These are phyloP conservation scores for Saguinus midas DNA, from an alignment of 2,113 vertebrate genomes.

Conservation along the genomic window DNA sequence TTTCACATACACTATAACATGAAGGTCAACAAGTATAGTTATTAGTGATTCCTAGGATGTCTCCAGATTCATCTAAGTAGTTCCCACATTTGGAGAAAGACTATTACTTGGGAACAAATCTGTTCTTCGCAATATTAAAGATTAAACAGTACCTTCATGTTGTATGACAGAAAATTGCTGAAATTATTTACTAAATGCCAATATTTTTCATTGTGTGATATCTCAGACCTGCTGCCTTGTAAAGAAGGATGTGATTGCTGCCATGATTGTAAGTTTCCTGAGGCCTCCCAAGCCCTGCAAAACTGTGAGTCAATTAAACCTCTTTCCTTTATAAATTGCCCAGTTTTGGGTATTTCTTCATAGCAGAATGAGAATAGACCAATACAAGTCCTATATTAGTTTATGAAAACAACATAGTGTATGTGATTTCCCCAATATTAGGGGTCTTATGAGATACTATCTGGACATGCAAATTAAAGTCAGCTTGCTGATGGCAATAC, in stretches of 20 bases:
- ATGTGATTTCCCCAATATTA: not conserved
- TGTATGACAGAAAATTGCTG: not conserved
- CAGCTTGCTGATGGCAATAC: not conserved
- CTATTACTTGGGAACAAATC: not conserved
- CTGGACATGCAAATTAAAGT: conserved; percentile 16
- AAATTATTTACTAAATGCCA: not conserved
- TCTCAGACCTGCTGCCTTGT: not conserved
- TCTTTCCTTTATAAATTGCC: too few species aligned
- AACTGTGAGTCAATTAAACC: too few species aligned
- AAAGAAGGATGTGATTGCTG: too few species aligned
- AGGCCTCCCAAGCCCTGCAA: too few species aligned
- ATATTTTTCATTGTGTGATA: not conserved
- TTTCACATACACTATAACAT: not conserved
- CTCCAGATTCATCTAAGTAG: not conserved
- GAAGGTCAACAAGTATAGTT: not conserved
- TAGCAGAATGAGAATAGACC: too few species aligned
- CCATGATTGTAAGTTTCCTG: too few species aligned
- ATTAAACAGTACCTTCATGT: not conserved
- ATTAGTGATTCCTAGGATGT: not conserved
- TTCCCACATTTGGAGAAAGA: not conserved
- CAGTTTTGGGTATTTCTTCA: too few species aligned
- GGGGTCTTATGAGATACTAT: not conserved
- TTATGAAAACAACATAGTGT: not conserved
- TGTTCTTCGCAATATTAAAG: not conserved
- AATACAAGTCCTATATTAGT: not conserved